These are phyloP conservation scores for Sisor rabdophorus DNA, from an alignment of 2,113 vertebrate genomes.

Conservation along the genomic window DNA sequence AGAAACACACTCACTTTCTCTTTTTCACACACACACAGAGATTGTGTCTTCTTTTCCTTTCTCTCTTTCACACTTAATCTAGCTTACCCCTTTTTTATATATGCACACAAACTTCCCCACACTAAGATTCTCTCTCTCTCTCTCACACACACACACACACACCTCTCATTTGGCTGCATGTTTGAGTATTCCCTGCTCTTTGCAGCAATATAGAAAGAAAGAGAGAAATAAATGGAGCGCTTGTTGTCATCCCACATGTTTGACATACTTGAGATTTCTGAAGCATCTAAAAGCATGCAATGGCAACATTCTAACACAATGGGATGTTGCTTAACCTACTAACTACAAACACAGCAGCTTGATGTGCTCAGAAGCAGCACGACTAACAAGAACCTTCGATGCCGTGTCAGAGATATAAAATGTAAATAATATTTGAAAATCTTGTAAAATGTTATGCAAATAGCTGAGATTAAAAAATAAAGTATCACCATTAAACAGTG, in stretches of 20 bases:
- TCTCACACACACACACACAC: slow-evolving; percentile 29
- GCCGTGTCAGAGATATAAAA: background rate
- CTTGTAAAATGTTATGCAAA: slow-evolving; percentile 23
- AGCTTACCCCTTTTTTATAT: no score
- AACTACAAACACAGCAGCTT: slow-evolving; percentile 9
- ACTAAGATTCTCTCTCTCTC: background rate
- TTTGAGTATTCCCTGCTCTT: slow-evolving; percentile 23
- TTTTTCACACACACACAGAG: background rate
- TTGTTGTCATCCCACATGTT: slow-evolving; percentile 65
- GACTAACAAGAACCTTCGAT: background rate
- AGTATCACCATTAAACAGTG: slow-evolving; percentile 17
- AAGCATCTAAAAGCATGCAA: slow-evolving; percentile 47
- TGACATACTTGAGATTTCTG: slow-evolving; percentile 61
- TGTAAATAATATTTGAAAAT: slow-evolving; percentile 1
- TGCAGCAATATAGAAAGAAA: slow-evolving; percentile 46
- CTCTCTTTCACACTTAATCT: background rate
- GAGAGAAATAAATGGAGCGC: slow-evolving; percentile 49
- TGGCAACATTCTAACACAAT: slow-evolving; percentile 26
- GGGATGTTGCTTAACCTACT: slow-evolving; percentile 22
- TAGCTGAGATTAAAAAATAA: slow-evolving; percentile 14
- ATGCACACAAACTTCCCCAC: slow-evolving; percentile 8
- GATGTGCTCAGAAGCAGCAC: background rate
- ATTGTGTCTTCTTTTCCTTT: background rate
- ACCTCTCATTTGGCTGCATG: slow-evolving; percentile 56
- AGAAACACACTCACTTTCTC: background rate